phyloP scores from a whole-genome alignment of 2,888 invertebrate genomes.

The Eilema sororculum region DNA sequence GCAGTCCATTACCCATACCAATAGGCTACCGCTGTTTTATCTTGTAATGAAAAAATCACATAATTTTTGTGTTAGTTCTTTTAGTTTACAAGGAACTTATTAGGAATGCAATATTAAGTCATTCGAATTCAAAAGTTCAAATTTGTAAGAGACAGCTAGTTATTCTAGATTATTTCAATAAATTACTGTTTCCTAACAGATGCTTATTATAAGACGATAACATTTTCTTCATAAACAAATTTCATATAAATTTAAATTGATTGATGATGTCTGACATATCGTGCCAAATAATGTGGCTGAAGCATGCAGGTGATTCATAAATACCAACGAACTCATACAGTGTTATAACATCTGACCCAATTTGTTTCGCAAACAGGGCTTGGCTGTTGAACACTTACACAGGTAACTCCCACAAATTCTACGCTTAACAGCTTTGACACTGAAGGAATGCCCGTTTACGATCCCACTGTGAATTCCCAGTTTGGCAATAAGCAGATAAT shows the following conservation, averaged over 20 bases:
- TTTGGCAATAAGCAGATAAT: slow-evolving; percentile 41
- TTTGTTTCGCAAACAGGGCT: slow-evolving; percentile 70
- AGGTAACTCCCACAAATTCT: slow-evolving; percentile 67
- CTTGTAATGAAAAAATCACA: too few species aligned
- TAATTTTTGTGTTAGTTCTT: too few species aligned
- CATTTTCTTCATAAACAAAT: too few species aligned
- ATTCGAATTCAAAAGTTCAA: background rate
- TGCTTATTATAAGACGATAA: slow-evolving; percentile 6
- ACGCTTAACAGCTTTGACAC: slow-evolving; percentile 67
- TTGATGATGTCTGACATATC: slow-evolving; percentile 24
- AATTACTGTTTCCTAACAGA: slow-evolving; percentile 3
- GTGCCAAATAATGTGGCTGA: slow-evolving; percentile 42
- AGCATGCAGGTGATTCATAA: slow-evolving; percentile 57
- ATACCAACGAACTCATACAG: slow-evolving; percentile 53
- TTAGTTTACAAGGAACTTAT: background rate
- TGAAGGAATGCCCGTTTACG: slow-evolving; percentile 60
- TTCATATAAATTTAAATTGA: slow-evolving; percentile 15
- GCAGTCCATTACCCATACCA: too few species aligned
- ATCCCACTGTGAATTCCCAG: slow-evolving; percentile 41
- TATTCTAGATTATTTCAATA: slow-evolving; percentile 10
- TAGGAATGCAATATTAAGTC: background rate
- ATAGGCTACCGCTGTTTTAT: too few species aligned
- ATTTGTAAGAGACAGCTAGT: background rate
- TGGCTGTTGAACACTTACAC: slow-evolving; percentile 59
- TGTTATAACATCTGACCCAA: slow-evolving; percentile 58